Conservation (phyloP, 2,113 vertebrate species). For the Lucifuga dentata region DNA sequence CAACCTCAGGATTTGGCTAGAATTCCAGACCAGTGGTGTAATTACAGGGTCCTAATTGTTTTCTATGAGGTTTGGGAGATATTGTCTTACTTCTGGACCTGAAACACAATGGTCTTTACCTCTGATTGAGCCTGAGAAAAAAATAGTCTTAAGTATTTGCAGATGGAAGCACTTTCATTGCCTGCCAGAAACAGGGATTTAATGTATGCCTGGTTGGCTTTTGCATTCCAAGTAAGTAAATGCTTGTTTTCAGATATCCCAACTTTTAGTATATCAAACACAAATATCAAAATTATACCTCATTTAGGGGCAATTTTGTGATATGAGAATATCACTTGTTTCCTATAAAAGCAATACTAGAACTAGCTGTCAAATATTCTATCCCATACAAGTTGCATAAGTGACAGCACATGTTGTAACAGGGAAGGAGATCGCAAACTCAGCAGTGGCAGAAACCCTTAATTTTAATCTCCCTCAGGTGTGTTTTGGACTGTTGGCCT, state of each 20-base stretch:
- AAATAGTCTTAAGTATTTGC: slow-evolving; percentile 69
- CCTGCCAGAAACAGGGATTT: slow-evolving; percentile 70
- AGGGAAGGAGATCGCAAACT: neutral
- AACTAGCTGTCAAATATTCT: slow-evolving; percentile 23
- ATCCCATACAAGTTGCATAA: slow-evolving; percentile 8
- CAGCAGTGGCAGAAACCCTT: slow-evolving; percentile 11
- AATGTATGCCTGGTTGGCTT: slow-evolving; percentile 71
- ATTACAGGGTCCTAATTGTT: slow-evolving; percentile 75
- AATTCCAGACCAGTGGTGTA: slow-evolving; percentile 70
- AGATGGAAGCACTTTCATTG: slow-evolving; percentile 74
- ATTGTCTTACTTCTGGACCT: slow-evolving; percentile 72
- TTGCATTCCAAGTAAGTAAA: slow-evolving; percentile 59
- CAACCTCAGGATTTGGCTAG: slow-evolving; percentile 50
- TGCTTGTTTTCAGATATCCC: slow-evolving; percentile 64
- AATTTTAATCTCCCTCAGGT: neutral
- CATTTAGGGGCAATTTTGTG: slow-evolving; percentile 52
- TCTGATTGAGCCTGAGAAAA: slow-evolving; percentile 67
- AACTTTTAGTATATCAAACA: slow-evolving; percentile 54
- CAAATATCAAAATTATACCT: slow-evolving; percentile 56
- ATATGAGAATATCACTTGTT: slow-evolving; percentile 56
- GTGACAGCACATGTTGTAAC: neutral
- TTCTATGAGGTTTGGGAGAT: slow-evolving; percentile 74
- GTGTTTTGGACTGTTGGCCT: slow-evolving; percentile 12
- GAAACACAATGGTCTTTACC: slow-evolving; percentile 74
- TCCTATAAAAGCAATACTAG: slow-evolving; percentile 39